Evolutionary conservation across 2,888 invertebrate species (phyloP).

Genomic region (Caenorhabditis angaria): DNA sequence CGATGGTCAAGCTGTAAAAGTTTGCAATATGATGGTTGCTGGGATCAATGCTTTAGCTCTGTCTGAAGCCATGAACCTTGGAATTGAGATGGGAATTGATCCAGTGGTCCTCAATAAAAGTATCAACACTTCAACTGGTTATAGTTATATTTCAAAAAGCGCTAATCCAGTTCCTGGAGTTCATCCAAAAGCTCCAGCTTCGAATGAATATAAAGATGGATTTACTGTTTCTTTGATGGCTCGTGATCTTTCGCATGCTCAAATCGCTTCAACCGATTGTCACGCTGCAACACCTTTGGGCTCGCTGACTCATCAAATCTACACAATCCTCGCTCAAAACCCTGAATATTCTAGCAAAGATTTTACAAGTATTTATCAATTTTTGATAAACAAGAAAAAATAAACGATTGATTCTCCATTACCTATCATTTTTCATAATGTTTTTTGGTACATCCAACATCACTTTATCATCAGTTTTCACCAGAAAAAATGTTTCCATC

Average conservation of each 20-base stretch:
- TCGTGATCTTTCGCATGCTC: conserved; percentile 92
- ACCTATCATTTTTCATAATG: no score
- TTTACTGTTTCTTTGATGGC: conserved; percentile 88
- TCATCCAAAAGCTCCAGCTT: conserved; percentile 86
- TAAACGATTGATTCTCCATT: no score
- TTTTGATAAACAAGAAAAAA: conserved; percentile 48
- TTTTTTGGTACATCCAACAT: background rate
- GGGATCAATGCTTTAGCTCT: conserved; percentile 94
- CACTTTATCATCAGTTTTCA: background rate
- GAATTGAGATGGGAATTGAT: conserved; percentile 81
- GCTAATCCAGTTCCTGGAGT: conserved; percentile 97
- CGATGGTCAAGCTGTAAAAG: conserved; percentile 91
- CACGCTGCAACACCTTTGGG: conserved; percentile 87
- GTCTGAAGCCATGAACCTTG: conserved; percentile 93
- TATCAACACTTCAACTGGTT: conserved; percentile 91
- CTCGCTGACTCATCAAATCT: conserved; percentile 88
- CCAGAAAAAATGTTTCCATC: background rate
- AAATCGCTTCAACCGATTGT: conserved; percentile 82
- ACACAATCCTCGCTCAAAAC: conserved; percentile 77
- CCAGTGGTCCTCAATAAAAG: conserved; percentile 86
- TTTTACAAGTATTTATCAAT: conserved; percentile 85
- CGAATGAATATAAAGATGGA: conserved; percentile 83
- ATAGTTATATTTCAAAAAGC: conserved; percentile 93
- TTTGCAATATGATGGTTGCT: conserved; percentile 93
- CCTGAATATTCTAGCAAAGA: conserved; percentile 87